Conservation (phyloP, 2,113 vertebrate species). For the Patagioenas fasciata region DNA sequence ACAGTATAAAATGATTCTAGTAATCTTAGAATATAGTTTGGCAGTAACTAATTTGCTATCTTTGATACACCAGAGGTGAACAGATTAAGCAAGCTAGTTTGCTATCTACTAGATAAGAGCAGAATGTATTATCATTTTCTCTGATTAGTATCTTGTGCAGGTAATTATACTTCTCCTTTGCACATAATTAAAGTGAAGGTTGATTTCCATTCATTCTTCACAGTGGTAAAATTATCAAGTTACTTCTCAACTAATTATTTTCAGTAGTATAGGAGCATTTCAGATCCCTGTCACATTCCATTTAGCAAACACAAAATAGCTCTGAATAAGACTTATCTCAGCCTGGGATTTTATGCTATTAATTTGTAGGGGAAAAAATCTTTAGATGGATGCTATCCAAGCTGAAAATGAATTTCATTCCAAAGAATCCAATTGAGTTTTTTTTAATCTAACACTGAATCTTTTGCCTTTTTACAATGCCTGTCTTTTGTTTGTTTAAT, state of each 20-base stretch:
- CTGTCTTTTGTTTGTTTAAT: slow-evolving; percentile 34
- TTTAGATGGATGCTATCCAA: slow-evolving; percentile 80
- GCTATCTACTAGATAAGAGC: slow-evolving; percentile 68
- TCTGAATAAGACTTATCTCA: slow-evolving; percentile 77
- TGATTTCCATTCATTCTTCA: slow-evolving; percentile 76
- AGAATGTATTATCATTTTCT: slow-evolving; percentile 73
- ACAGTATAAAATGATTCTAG: slow-evolving; percentile 6
- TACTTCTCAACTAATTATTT: slow-evolving; percentile 85
- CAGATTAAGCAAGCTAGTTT: slow-evolving; percentile 71
- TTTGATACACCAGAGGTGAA: slow-evolving; percentile 67
- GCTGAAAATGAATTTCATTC: slow-evolving; percentile 81
- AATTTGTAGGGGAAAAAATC: slow-evolving; percentile 79
- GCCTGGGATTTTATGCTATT: slow-evolving; percentile 79
- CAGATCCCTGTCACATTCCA: slow-evolving; percentile 79
- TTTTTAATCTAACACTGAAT: slow-evolving; percentile 37
- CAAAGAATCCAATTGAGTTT: neutral
- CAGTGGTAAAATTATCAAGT: slow-evolving; percentile 79
- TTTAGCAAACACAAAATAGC: slow-evolving; percentile 80
- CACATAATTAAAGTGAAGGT: slow-evolving; percentile 77
- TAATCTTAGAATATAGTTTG: slow-evolving; percentile 33
- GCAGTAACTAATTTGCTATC: slow-evolving; percentile 61
- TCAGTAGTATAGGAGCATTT: slow-evolving; percentile 72
- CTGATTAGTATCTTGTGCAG: slow-evolving; percentile 75
- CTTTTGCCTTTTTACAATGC: slow-evolving; percentile 44
- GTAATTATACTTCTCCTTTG: slow-evolving; percentile 80